Base-by-base conservation (phyloP, 1,140 invertebrate species). In the Triops cancriformis region DNA sequence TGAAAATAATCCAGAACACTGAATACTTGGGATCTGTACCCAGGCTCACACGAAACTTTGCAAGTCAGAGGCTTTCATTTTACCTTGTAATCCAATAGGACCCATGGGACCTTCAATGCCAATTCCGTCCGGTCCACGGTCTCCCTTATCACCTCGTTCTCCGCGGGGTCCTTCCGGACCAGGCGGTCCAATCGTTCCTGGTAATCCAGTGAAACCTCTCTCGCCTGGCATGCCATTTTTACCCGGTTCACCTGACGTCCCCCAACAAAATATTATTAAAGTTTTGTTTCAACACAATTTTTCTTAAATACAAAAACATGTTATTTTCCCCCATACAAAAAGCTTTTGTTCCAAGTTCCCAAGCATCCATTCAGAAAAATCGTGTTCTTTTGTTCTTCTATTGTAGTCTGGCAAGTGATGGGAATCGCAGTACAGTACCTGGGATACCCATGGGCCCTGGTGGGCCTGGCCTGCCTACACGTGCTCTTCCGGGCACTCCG, bases 131-230 rank as follows among this genome's bases (percentile, higher is more conserved):
- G 84, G 83, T 1, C 92, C 91, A 82, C 88, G 83, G 9, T 92
- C 91, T 0, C 92, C 92, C 81, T 91, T 91, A 76, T 92, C 91
- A 0, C 91, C 92, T 80, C 88, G 86, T 81, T 89, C 88, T 0
- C 91, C 91, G 72, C 84, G 80, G 10, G 82, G 80, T 9, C 91
- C 91, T 11, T 84, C 82, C 14, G 83, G 84, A 27, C 91, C 91
- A 10, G 85, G 83, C 18, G 85, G 83, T 4, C 90, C 90, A 27
- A 86, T 83, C 12, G 87, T 85, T 14, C 90, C 90, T 0, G 88
- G 86, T 74, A 90, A 85, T 23, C 91, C 91, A 4, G 88, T 86
- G 80, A 90, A 90, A 23, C 92, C 92, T 74, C 89, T 85, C 75
- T 88, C 86, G 73, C 87, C 88, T 74, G 84, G 87, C 72, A 86